These are phyloP conservation scores for Morpho deidamia DNA, from an alignment of 2,888 invertebrate genomes.

Conservation along the genomic window DNA sequence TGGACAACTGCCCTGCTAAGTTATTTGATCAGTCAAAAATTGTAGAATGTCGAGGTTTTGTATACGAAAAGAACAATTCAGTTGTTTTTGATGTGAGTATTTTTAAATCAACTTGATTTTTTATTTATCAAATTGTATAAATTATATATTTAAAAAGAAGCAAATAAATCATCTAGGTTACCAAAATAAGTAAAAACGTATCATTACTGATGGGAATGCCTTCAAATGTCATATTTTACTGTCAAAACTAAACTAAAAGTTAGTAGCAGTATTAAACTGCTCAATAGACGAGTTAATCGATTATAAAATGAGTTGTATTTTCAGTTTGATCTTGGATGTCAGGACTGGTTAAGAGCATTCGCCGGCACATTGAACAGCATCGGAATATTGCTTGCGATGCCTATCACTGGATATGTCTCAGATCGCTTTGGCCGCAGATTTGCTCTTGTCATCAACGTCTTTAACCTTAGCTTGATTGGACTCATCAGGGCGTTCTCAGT, in stretches of 20 bases:
- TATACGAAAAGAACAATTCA: slow-evolving; percentile 53
- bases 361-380: slow-evolving; percentile 84
- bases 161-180: too few relatives aligned
- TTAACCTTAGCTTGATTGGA: slow-evolving; percentile 42
- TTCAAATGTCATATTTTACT: too few relatives aligned
- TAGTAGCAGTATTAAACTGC: too few relatives aligned
- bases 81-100: slow-evolving; percentile 60
- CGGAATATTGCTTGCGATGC: slow-evolving; percentile 83
- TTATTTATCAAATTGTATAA: not conserved
- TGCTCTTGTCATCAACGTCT: slow-evolving; percentile 65
- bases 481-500: slow-evolving; percentile 71
- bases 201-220: too few relatives aligned
- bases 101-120: not conserved
- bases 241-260: too few relatives aligned
- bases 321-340: slow-evolving; percentile 82
- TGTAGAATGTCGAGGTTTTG: slow-evolving; percentile 42
- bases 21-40: slow-evolving; percentile 36
- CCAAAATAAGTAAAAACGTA: too few relatives aligned
- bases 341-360: slow-evolving; percentile 83
- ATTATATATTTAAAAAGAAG: too few relatives aligned
- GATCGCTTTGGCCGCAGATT: slow-evolving; percentile 79
- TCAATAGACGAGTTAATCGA: too few relatives aligned
- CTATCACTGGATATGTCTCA: slow-evolving; percentile 82
- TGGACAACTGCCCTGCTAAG: slow-evolving; percentile 42
- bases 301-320: slow-evolving; percentile 25